Evolutionary conservation across 2,113 vertebrate genomes (phyloP).

Genomic region (Phylloscopus trochilus): DNA sequence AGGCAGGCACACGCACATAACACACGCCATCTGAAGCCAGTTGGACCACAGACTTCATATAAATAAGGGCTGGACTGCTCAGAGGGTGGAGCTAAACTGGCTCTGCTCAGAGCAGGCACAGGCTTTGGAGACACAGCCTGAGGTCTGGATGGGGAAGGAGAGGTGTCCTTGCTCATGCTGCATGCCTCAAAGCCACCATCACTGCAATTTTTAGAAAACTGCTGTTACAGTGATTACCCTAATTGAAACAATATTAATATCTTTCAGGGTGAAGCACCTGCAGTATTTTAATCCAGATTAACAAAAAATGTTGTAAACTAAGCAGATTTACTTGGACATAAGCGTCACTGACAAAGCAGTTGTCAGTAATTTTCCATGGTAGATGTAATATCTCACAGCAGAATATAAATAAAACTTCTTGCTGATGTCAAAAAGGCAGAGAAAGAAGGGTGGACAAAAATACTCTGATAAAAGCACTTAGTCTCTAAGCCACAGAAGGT

Average conservation of each 20-base stretch:
- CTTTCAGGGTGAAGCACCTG: background rate
- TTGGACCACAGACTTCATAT: conserved; percentile 65
- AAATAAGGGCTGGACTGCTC: conserved; percentile 67
- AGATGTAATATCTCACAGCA: background rate
- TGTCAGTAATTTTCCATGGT: background rate
- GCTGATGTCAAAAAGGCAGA: conserved; percentile 39
- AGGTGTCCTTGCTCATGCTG: background rate
- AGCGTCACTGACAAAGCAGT: background rate
- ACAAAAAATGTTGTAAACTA: background rate
- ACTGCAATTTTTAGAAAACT: conserved; percentile 48
- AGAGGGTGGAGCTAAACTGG: conserved; percentile 68
- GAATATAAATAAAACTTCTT: conserved; percentile 56
- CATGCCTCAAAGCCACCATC: background rate
- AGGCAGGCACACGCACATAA: conserved; percentile 61
- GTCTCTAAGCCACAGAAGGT: conserved; percentile 25
- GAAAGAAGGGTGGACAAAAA: conserved; percentile 41
- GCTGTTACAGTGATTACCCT: background rate
- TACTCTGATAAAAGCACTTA: conserved; percentile 32
- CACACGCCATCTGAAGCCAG: conserved; percentile 61
- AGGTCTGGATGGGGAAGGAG: background rate
- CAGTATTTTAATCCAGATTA: conserved; percentile 7
- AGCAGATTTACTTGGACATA: background rate
- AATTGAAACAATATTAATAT: background rate
- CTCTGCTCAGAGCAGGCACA: background rate
- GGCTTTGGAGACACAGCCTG: background rate